Evolutionary conservation across 2,888 invertebrate genomes (phyloP).

Genomic region (Eilema caniola): DNA sequence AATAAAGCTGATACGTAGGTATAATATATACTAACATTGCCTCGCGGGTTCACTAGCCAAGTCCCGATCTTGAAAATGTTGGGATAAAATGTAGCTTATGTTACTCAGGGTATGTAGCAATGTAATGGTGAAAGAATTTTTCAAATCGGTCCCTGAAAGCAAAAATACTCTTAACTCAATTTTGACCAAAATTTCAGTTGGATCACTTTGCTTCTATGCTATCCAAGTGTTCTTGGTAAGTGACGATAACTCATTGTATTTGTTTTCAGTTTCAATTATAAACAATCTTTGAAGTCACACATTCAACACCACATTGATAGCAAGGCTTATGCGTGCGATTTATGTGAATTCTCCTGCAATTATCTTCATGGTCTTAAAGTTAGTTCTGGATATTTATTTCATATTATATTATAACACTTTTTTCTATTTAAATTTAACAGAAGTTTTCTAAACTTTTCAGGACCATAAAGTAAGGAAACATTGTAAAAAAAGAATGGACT

Average conservation of each 20-base stretch:
- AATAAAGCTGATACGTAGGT: no score
- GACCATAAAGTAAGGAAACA: conserved; percentile 66
- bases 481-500: conserved; percentile 52
- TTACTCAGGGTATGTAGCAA: no score
- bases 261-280: conserved; percentile 56
- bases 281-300: conserved; percentile 53
- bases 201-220: not conserved
- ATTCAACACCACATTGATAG: conserved; percentile 50
- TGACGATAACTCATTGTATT: not conserved
- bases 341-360: conserved; percentile 63
- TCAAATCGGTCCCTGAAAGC: no score
- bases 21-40: no score
- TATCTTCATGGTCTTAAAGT: conserved; percentile 55
- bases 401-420: no score
- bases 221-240: not conserved
- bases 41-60: no score
- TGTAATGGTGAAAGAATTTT: no score
- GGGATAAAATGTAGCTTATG: no score
- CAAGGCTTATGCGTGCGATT: conserved; percentile 58
- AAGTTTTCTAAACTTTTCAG: conserved; percentile 50
- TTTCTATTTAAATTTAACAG: not conserved
- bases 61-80: no score
- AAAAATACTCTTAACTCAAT: no score
- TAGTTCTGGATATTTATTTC: conserved; percentile 13
- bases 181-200: no score